Base-by-base conservation (phyloP, 1,140 invertebrate species). In the Aporrectodea caliginosa region DNA sequence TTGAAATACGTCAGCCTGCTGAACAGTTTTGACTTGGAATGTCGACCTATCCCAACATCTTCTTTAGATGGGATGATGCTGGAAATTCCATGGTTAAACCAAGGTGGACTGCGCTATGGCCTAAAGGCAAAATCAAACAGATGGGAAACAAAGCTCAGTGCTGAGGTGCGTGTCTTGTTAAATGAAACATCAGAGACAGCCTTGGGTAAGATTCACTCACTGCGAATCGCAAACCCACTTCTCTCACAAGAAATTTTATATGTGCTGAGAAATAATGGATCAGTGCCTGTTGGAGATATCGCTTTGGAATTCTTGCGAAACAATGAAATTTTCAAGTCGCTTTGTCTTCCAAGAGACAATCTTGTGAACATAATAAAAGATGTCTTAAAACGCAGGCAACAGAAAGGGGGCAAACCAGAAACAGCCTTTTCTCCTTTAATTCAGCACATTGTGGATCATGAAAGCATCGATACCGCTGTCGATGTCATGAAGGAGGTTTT, bases 1-100 rank as follows among this genome's bases (percentile, higher is more conserved):
- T 70, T 84, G 34, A 84, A 83, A 78, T 81, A 78, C 68, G 73
- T 84, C 16, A 78, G 82, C 14, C 77, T 84, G 68, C 35, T 84
- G 34, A 84, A 84, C 78, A 75, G 78, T 16, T 84, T 74, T 79
- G 83, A 84, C 73, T 74, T 78, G 27, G 79, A 81, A 35, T 83
- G 82, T 70, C 70, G 77, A 30, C 69, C 77, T 27, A 75, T 84
- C 27, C 81, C 75, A 16, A 79, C 82, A n/a, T 79, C 79, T 27
- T 79, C 80, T 32, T 81, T 84, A 58, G 82, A 84, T 70, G 58
- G 75, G 6, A 34, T 84, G 0, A 79, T 84, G 72, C 31, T 2
- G 22, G 69, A 35, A 2, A 31, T 69, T 58, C 14, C 35, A n/a
- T 43, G 31, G 69, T 0, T 69, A 33, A 1, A 30, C 14, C 43